Evolutionary conservation across 2,888 invertebrate genomes (phyloP).

Genomic region (Tiliacea citrago): DNA sequence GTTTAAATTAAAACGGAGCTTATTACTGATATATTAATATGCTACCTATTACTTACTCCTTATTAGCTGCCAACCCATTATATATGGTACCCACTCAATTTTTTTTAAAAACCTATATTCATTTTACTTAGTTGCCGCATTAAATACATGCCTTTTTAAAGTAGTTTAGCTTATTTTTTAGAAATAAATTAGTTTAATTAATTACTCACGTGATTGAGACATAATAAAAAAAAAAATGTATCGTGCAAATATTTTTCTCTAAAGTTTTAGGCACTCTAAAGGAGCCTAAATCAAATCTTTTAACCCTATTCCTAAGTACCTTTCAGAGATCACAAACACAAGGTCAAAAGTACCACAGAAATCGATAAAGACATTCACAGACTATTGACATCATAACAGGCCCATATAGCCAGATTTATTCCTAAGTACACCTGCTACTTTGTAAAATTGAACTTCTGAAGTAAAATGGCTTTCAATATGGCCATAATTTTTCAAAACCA

Average conservation of each 20-base stretch:
- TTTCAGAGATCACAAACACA: slow-evolving; percentile 2
- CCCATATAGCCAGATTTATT: slow-evolving; percentile 28
- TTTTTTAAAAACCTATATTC: too few relatives aligned
- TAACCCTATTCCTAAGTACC: neutral
- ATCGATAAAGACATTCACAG: slow-evolving; percentile 17
- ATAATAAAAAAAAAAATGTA: too few relatives aligned
- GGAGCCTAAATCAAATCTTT: neutral
- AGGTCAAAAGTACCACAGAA: slow-evolving; percentile 9
- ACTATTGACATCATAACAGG: slow-evolving; percentile 28
- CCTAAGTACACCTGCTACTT: slow-evolving; percentile 52
- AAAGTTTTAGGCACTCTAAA: neutral
- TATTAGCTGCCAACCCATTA: too few relatives aligned
- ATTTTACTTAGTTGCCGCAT: too few relatives aligned
- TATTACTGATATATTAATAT: too few relatives aligned
- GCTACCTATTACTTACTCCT: too few relatives aligned
- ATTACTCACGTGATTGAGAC: neutral
- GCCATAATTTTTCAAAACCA: slow-evolving; percentile 51
- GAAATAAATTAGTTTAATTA: too few relatives aligned
- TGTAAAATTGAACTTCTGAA: slow-evolving; percentile 36
- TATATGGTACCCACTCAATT: too few relatives aligned
- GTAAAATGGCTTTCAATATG: slow-evolving; percentile 32
- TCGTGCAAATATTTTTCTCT: neutral
- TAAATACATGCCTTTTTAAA: too few relatives aligned
- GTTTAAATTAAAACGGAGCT: too few relatives aligned
- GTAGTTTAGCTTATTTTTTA: too few relatives aligned